Evolutionary conservation across 2,113 vertebrate species (phyloP).

Genomic region (Embiotoca jacksoni): DNA sequence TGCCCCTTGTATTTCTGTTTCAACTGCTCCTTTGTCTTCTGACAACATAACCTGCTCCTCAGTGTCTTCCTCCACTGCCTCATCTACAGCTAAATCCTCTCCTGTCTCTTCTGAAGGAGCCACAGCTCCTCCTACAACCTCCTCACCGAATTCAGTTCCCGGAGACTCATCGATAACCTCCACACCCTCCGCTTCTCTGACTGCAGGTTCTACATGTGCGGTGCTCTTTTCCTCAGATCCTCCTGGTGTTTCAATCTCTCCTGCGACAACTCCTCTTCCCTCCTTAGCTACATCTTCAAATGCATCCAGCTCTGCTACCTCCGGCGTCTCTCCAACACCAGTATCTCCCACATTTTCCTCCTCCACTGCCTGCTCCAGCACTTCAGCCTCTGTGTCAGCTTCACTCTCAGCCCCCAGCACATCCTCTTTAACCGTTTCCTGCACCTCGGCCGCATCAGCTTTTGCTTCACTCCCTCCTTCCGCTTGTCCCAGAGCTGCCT

Average conservation of each 20-base stretch:
- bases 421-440: slow-evolving; percentile 20
- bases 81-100: slow-evolving; percentile 16
- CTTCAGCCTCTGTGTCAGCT: slow-evolving; percentile 24
- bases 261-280: slow-evolving; percentile 6
- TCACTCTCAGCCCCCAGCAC: neutral
- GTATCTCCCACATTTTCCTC: slow-evolving; percentile 15
- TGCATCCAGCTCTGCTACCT: slow-evolving; percentile 24
- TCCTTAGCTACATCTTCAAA: slow-evolving; percentile 26
- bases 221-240: slow-evolving; percentile 24
- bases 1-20: slow-evolving; percentile 30
- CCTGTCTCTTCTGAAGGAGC: slow-evolving; percentile 18
- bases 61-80: neutral
- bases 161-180: slow-evolving; percentile 28
- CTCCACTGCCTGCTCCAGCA: slow-evolving; percentile 24
- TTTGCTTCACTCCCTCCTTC: slow-evolving; percentile 46
- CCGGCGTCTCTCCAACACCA: slow-evolving; percentile 31
- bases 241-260: slow-evolving; percentile 14
- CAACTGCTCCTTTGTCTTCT: slow-evolving; percentile 19
- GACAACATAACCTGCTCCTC: slow-evolving; percentile 26
- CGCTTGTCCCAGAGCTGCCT: slow-evolving; percentile 58
- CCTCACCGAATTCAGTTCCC: slow-evolving; percentile 30
- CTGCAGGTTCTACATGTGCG: slow-evolving; percentile 31
- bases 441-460: slow-evolving; percentile 20
- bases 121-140: slow-evolving; percentile 25
- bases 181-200: slow-evolving; percentile 20